These are phyloP conservation scores for Ctenopoma multispine DNA, from an alignment of 2,797 vertebrate species.

Conservation along the genomic window DNA sequence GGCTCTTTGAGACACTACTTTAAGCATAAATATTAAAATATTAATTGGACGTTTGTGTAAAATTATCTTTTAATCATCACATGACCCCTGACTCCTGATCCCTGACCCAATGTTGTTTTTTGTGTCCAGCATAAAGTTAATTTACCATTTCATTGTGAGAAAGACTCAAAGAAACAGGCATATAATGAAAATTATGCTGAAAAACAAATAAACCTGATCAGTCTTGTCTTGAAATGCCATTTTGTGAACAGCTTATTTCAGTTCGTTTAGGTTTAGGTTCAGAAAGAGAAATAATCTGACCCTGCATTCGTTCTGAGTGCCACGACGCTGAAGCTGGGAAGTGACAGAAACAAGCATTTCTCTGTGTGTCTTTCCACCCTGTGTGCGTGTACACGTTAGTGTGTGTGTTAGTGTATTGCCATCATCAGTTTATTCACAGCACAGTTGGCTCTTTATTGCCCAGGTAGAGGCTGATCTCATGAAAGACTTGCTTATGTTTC, in stretches of 20 bases:
- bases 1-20: too few species aligned
- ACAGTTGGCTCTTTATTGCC: constrained; percentile 83
- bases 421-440: constrained; percentile 80
- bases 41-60: not conserved
- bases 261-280: constrained; percentile 28
- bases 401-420: constrained; percentile 51
- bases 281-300: constrained; percentile 65
- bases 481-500: constrained; percentile 83
- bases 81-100: not conserved
- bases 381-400: constrained; percentile 19
- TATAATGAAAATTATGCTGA: not conserved
- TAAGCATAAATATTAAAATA: too few species aligned
- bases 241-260: constrained; percentile 8
- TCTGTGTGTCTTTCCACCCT: constrained; percentile 63
- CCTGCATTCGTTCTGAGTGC: constrained; percentile 64
- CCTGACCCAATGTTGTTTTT: not conserved
- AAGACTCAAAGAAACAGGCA: not conserved
- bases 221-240: not conserved
- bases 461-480: constrained; percentile 80
- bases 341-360: constrained; percentile 77
- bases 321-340: constrained; percentile 68
- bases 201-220: constrained; percentile 21
- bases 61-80: not conserved
- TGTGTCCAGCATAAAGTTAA: not conserved
- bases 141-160: not conserved